phyloP scores from a whole-genome alignment of 2,888 invertebrate species.

The Osedax fenrisi region DNA sequence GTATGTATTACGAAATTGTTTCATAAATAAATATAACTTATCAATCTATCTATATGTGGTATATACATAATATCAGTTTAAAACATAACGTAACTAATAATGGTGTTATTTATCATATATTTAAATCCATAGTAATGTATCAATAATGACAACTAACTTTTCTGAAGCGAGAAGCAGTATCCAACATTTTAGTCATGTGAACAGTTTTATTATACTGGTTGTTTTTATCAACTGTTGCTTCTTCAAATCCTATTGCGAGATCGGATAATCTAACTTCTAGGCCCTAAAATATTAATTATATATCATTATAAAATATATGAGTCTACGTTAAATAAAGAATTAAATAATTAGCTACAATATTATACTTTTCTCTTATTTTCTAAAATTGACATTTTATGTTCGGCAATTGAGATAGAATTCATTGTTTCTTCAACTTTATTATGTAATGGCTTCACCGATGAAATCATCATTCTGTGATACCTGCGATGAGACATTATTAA shows the following conservation, averaged over 20 bases:
- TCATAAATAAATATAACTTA: no score
- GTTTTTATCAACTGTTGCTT: slow-evolving; percentile 50
- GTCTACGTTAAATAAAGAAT: no score
- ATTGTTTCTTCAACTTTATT: slow-evolving; percentile 49
- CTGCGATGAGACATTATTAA: no score
- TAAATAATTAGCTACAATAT: no score
- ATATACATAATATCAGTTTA: no score
- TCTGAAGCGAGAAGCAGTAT: slow-evolving; percentile 46
- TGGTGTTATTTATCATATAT: no score
- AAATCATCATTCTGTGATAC: slow-evolving; percentile 44
- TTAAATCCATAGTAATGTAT: no score
- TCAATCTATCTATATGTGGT: no score
- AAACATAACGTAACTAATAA: no score
- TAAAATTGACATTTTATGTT: slow-evolving; percentile 48
- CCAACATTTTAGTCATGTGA: slow-evolving; percentile 47
- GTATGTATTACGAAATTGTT: no score
- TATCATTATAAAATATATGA: no score
- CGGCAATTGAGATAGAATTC: slow-evolving; percentile 47
- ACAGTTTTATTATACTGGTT: slow-evolving; percentile 49
- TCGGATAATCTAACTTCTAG: slow-evolving; percentile 47
- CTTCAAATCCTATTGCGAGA: slow-evolving; percentile 48
- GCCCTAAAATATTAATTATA: slow-evolving; percentile 35
- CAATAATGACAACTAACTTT: slow-evolving; percentile 42
- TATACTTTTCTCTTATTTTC: slow-evolving; percentile 46
- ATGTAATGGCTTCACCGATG: slow-evolving; percentile 49